These are phyloP conservation scores for Nemotelus pantherinus DNA, from an alignment of 2,888 invertebrate genomes.

Conservation along the genomic window DNA sequence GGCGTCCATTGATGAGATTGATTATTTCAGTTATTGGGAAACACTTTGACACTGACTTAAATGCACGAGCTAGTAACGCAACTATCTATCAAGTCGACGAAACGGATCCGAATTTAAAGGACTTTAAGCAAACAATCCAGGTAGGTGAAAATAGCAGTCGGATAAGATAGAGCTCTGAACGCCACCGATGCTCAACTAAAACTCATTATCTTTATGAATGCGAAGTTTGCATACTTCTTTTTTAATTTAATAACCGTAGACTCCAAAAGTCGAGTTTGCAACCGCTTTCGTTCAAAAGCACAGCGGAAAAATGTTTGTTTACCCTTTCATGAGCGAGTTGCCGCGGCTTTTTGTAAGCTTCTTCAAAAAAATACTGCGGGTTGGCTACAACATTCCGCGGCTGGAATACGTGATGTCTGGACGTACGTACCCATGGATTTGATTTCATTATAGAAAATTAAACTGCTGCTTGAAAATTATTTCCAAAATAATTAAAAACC, in stretches of 20 bases:
- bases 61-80: constrained; percentile 52
- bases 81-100: constrained; percentile 57
- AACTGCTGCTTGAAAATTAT: no score
- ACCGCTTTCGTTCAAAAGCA: constrained; percentile 58
- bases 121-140: not conserved
- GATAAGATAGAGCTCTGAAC: not conserved
- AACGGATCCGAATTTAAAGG: constrained; percentile 50
- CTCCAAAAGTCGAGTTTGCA: constrained; percentile 40
- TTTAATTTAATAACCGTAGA: constrained; percentile 5
- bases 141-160: not conserved
- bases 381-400: constrained; percentile 63
- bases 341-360: constrained; percentile 60
- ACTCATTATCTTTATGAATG: not conserved
- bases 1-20: constrained; percentile 62
- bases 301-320: constrained; percentile 60
- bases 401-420: constrained; percentile 63
- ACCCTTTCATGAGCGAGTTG: constrained; percentile 62
- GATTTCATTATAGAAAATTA: not conserved
- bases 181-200: no score
- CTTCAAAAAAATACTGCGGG: constrained; percentile 61
- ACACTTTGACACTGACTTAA: constrained; percentile 57
- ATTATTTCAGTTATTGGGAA: constrained; percentile 62
- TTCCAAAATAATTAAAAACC: no score
- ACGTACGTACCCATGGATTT: constrained; percentile 53
- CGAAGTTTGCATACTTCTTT: not conserved